Conservation (phyloP, 2,888 invertebrate genomes). For the Sinohyriopsis cumingii region DNA sequence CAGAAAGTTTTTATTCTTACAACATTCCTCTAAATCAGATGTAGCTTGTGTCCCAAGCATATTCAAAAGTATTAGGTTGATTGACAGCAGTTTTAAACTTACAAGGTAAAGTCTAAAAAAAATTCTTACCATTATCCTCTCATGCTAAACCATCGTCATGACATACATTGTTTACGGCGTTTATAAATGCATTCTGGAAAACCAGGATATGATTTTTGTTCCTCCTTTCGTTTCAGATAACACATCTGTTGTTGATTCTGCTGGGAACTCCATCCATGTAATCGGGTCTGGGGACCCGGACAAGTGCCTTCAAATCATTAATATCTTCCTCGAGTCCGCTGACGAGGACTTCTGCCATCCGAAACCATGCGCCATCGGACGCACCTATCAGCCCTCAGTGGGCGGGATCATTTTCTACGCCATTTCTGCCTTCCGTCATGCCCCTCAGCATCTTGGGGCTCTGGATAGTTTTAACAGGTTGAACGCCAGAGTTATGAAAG, state of each 20-base stretch:
- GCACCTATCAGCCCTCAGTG: constrained; percentile 55
- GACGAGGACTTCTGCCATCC: constrained; percentile 53
- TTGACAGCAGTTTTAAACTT: too few relatives aligned
- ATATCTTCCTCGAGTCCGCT: constrained; percentile 44
- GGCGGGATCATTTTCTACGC: constrained; percentile 51
- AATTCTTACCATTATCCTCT: too few relatives aligned
- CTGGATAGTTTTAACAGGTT: constrained; percentile 40
- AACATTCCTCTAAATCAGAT: too few relatives aligned
- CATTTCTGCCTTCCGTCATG: constrained; percentile 52
- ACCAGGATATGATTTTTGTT: neutral
- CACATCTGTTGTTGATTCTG: constrained; percentile 11
- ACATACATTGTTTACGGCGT: neutral
- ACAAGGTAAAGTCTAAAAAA: too few relatives aligned
- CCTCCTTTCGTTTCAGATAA: constrained; percentile 26
- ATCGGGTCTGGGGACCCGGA: constrained; percentile 51
- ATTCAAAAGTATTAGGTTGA: too few relatives aligned
- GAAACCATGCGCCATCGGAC: constrained; percentile 66
- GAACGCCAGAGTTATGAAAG: constrained; percentile 41
- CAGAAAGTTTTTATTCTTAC: too few relatives aligned
- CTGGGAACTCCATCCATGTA: constrained; percentile 36
- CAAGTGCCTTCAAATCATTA: constrained; percentile 49
- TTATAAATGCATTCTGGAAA: neutral
- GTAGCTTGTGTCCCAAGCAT: too few relatives aligned
- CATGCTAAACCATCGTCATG: too few relatives aligned
- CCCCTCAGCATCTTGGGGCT: constrained; percentile 43